These are phyloP conservation scores for Mugil cephalus DNA, from an alignment of 2,113 vertebrate species.

Conservation along the genomic window DNA sequence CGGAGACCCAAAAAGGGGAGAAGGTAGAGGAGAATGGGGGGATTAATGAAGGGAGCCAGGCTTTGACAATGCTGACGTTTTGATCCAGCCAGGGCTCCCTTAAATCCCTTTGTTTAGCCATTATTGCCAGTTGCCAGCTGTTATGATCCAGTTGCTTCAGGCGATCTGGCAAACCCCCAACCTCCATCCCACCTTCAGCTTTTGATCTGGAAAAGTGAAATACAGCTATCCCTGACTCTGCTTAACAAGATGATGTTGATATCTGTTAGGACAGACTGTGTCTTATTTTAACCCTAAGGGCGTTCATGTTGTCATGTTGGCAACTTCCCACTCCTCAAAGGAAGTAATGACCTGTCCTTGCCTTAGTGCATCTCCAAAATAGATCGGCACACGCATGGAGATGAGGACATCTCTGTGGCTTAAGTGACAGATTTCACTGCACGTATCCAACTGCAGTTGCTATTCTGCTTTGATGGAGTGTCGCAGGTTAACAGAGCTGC, in stretches of 20 bases:
- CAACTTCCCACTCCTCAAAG: conserved; percentile 51
- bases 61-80: conserved; percentile 67
- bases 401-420: conserved; percentile 28
- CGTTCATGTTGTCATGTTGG: conserved; percentile 29
- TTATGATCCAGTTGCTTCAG: conserved; percentile 68
- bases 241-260: conserved; percentile 24
- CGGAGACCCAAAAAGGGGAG: conserved; percentile 33
- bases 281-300: conserved; percentile 13
- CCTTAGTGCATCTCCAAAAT: conserved; percentile 52
- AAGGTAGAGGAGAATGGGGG: conserved; percentile 21
- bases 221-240: conserved; percentile 34
- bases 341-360: conserved; percentile 60
- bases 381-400: conserved; percentile 28
- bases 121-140: conserved; percentile 69
- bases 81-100: conserved; percentile 47
- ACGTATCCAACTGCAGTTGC: background rate
- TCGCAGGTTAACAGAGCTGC: background rate
- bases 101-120: conserved; percentile 72
- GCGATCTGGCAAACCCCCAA: conserved; percentile 55
- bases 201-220: conserved; percentile 62
- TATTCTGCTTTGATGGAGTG: conserved; percentile 25
- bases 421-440: conserved; percentile 38
- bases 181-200: conserved; percentile 32
- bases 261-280: conserved; percentile 40
- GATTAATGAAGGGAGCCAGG: conserved; percentile 58